These are phyloP conservation scores for Danio tinwini DNA, from an alignment of 2,797 vertebrate genomes.

Conservation along the genomic window DNA sequence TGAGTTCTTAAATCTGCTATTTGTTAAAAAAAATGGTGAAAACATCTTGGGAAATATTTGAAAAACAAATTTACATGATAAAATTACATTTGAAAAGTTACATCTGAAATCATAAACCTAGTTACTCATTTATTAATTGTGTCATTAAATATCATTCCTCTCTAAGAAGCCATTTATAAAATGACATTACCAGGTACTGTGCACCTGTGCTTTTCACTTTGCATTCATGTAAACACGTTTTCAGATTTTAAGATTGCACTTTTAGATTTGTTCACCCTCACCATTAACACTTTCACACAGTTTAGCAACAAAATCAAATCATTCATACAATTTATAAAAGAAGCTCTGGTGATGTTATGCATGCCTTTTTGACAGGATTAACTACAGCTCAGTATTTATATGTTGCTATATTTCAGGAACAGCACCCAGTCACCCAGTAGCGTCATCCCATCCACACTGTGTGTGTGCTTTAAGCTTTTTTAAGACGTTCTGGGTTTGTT, in stretches of 20 bases:
- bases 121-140: not conserved
- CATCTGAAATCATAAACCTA: not conserved
- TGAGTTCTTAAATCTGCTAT: no score
- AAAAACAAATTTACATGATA: not conserved
- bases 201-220: not conserved
- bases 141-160: not conserved
- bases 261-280: not conserved
- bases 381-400: not conserved
- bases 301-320: not conserved
- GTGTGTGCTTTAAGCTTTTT: conserved; percentile 1
- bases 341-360: not conserved
- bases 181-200: not conserved
- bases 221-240: not conserved
- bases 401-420: not conserved
- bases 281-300: not conserved
- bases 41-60: no score
- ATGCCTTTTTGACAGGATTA: not conserved
- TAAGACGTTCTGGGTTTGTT: not conserved
- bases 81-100: not conserved
- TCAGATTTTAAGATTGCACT: not conserved
- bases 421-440: not conserved
- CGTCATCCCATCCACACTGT: not conserved
- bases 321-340: not conserved
- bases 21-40: no score
- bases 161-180: not conserved